A percentile compares a stretch with the other conserved stretches of the same genome.
Evolutionary conservation across 2,888 invertebrate genomes (phyloP).

Genomic region (Dermolepida albohirtum): DNA sequence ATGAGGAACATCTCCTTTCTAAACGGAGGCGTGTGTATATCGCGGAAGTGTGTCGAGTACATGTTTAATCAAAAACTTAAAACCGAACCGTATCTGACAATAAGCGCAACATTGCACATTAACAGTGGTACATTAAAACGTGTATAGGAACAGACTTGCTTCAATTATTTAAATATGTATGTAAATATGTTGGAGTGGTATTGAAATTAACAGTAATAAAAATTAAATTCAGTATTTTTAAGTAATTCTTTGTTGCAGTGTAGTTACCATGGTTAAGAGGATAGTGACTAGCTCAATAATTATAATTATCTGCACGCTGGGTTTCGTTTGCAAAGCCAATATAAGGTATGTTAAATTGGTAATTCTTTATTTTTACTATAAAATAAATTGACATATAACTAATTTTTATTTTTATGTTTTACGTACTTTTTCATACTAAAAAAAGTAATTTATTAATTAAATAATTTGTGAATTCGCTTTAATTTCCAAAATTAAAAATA

Average conservation of each 20-base stretch:
- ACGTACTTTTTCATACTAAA: too few species aligned
- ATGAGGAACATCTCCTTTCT: conserved; percentile 20
- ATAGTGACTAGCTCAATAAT: background rate
- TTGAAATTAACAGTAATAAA: conserved; percentile 3
- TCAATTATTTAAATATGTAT: conserved; percentile 11
- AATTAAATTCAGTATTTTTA: background rate
- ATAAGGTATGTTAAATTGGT: conserved; percentile 9
- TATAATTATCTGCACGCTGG: background rate
- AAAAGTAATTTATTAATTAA: too few species aligned
- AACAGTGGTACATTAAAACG: conserved; percentile 1
- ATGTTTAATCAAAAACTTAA: conserved; percentile 24
- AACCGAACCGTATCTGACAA: conserved; percentile 8
- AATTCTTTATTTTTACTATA: background rate
- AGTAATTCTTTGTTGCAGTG: conserved; percentile 25
- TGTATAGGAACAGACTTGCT: conserved; percentile 1
- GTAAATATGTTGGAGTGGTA: conserved; percentile 4
- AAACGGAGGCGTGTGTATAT: background rate
- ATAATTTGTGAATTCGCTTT: too few species aligned
- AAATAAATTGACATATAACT: too few species aligned
- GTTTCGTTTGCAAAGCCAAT: background rate
- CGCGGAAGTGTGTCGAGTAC: conserved; percentile 15
- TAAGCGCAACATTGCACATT: conserved; percentile 13
- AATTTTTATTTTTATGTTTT: too few species aligned
- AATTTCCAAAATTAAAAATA: too few species aligned
- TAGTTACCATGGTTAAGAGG: conserved; percentile 8